Evolutionary conservation across 2,113 vertebrate species (phyloP), one percentile per base, ranked within the genome.

Genomic region (Dendrocopos noguchii): DNA sequence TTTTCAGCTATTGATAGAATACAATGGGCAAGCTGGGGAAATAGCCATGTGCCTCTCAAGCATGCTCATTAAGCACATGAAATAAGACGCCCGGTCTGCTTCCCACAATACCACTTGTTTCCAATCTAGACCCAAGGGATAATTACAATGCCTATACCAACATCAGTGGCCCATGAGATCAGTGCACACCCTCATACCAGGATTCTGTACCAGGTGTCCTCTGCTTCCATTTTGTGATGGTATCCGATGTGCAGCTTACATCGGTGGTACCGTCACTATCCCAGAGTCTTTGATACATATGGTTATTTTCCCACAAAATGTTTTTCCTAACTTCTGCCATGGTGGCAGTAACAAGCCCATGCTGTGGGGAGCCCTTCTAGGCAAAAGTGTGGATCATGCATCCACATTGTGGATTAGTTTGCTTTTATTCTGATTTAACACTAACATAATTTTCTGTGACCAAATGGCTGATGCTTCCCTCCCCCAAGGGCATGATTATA

Each of bases 41-140:
- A 44, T 78, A 78, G 10, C 7, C 3, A 1, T 2, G 20, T 6
- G 1, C 7, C 2, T 5, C 6, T 1, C 5, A 4, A 25, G 15
- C 1, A 0, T 24, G 7, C 14, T 68, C 3, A 3, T 24, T 53
- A 55, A 24, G 11, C 0, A 0, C 21, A 11, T 0, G 0, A 3
- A 11, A 6, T 4, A 22, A 84, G 4, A 10, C 39, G 19, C 59
- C 50, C 28, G n/a, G n/a, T 7, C 24, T 50, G 17, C 11, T 74
- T 47, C 31, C 20, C 15, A 17, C 42, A 44, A 0, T 20, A 12
- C 22, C 27, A 25, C 5, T 63, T 6, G 17, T 53, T 79, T 85
- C 28, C 64, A 31, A 6, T 42, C 52, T 52, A 63, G 13, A 66
- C 17, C 4, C 20, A 46, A 20, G 47, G 31, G 81, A 2, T 15